A percentile compares a stretch with the other conserved stretches of the same genome.
phyloP scores from a whole-genome alignment of 2,797 vertebrate species.

The Luscinia megarhynchos region DNA sequence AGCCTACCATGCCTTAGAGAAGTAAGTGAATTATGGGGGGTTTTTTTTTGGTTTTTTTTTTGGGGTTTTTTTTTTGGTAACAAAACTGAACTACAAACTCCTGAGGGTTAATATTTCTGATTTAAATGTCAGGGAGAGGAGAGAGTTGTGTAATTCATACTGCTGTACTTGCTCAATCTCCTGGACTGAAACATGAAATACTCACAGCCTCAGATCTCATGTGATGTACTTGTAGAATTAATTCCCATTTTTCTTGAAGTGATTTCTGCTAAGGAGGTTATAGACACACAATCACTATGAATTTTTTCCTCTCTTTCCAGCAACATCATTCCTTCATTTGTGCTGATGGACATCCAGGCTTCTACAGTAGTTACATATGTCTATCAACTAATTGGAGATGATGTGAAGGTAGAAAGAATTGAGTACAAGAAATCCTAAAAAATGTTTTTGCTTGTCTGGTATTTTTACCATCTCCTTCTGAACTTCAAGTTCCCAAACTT shows the following conservation, averaged over 20 bases:
- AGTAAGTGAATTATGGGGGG: constrained; percentile 76
- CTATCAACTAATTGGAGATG: constrained; percentile 97
- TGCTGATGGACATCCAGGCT: constrained; percentile 99
- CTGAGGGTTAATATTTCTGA: background rate
- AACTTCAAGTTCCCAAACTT: constrained; percentile 62
- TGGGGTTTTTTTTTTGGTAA: background rate
- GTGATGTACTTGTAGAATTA: background rate
- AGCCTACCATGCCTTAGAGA: constrained; percentile 95
- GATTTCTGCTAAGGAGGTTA: background rate
- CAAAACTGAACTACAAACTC: background rate
- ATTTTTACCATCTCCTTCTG: constrained; percentile 49
- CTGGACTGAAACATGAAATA: background rate
- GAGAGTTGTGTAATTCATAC: background rate
- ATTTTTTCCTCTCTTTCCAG: constrained; percentile 74
- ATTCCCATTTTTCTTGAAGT: background rate
- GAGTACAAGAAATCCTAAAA: constrained; percentile 97
- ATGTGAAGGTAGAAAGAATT: constrained; percentile 98
- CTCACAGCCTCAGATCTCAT: background rate
- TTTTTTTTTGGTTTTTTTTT: no score
- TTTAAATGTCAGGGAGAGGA: background rate
- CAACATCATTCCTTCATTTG: constrained; percentile 98
- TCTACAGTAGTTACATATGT: constrained; percentile 99
- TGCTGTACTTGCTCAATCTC: background rate
- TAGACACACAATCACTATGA: background rate
- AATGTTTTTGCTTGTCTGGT: constrained; percentile 27